Percentiles rank a stretch among this genome's conserved stretches.
Evolutionary conservation across 2,113 vertebrate species (phyloP).

Genomic region (Neotragus pygmaeus): DNA sequence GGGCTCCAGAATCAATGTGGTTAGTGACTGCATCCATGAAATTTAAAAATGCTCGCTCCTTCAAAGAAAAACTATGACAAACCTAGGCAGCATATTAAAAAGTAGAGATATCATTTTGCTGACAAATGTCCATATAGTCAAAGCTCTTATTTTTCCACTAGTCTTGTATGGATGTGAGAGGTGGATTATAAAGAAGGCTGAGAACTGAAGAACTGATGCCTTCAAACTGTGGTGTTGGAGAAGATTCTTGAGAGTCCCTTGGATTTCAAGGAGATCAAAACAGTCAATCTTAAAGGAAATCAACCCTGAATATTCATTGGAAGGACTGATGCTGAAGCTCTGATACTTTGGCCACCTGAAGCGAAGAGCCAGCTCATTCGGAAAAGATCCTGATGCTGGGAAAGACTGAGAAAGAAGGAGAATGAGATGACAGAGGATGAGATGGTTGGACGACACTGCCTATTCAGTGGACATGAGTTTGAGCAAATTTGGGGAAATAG

Average conservation of each 20-base stretch:
- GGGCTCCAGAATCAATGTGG: not conserved
- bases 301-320: not conserved
- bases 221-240: not conserved
- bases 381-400: not conserved
- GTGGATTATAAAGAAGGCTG: not conserved
- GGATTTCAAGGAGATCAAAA: not conserved
- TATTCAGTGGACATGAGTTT: not conserved
- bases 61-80: not conserved
- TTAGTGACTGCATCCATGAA: not conserved
- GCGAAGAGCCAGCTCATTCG: not conserved
- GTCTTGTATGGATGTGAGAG: not conserved
- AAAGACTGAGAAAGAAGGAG: not conserved
- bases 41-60: not conserved
- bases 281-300: not conserved
- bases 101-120: not conserved
- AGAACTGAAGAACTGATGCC: not conserved
- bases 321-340: not conserved
- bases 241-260: not conserved
- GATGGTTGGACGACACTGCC: not conserved
- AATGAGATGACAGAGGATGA: not conserved
- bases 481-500: not conserved
- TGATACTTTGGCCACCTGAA: not conserved
- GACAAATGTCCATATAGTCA: not conserved
- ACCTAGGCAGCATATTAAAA: not conserved
- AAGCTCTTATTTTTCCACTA: not conserved